phyloP scores from a whole-genome alignment of 2,888 invertebrate species.

The Exocentrus adspersus region DNA sequence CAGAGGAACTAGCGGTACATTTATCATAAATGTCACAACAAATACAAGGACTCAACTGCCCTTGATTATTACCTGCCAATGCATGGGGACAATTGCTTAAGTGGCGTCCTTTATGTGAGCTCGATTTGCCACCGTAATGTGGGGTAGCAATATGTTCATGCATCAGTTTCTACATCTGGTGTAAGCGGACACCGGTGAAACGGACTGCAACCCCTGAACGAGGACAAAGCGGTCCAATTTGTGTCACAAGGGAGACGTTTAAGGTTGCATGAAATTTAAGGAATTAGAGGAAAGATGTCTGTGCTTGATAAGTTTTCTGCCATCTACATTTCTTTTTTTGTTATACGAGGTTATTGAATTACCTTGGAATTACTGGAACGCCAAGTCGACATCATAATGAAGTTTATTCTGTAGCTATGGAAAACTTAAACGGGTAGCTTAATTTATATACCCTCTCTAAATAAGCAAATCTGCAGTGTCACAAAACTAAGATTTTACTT shows the following conservation, averaged over 20 bases:
- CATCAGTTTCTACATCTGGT: constrained; percentile 57
- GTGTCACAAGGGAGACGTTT: constrained; percentile 50
- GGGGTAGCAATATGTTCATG: constrained; percentile 46
- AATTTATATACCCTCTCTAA: background rate
- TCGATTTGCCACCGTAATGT: constrained; percentile 53
- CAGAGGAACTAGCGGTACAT: constrained; percentile 29
- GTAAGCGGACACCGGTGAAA: constrained; percentile 54
- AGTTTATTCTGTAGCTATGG: background rate
- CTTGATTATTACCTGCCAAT: constrained; percentile 61
- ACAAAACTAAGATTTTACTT: too few relatives aligned
- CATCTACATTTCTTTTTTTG: constrained; percentile 25
- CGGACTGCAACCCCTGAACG: constrained; percentile 40
- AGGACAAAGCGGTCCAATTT: constrained; percentile 53
- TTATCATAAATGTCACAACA: constrained; percentile 58
- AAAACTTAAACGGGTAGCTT: background rate
- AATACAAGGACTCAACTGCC: constrained; percentile 52
- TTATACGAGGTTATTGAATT: constrained; percentile 15
- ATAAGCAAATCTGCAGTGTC: too few relatives aligned
- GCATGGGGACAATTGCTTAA: constrained; percentile 54
- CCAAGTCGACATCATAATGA: background rate
- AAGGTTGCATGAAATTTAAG: constrained; percentile 53
- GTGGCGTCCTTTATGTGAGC: constrained; percentile 53
- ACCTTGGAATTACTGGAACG: constrained; percentile 22
- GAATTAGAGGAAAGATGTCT: constrained; percentile 54
- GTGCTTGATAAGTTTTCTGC: constrained; percentile 49